These are phyloP conservation scores for Tuta absoluta DNA, from an alignment of 2,888 invertebrate species.

Conservation along the genomic window DNA sequence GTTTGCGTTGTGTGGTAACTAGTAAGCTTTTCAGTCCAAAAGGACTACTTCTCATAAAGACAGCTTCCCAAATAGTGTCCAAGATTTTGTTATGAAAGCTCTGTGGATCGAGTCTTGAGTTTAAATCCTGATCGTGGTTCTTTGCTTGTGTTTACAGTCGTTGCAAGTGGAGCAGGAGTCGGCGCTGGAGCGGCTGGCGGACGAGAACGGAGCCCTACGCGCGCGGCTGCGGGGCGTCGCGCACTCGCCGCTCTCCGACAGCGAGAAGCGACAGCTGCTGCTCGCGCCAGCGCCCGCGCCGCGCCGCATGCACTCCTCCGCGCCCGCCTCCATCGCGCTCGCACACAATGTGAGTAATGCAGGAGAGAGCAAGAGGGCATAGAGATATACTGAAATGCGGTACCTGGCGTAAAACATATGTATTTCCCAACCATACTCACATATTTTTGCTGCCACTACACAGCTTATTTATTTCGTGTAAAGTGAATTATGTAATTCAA, in stretches of 20 bases:
- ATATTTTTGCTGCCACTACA: conserved; percentile 74
- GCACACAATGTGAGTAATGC: conserved; percentile 61
- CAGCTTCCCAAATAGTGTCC: no score
- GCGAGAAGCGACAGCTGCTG: conserved; percentile 90
- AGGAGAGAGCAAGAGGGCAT: not conserved
- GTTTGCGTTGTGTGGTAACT: no score
- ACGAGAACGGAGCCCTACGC: conserved; percentile 89
- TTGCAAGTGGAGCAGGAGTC: conserved; percentile 82
- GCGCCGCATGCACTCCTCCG: conserved; percentile 87
- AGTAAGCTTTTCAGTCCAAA: no score
- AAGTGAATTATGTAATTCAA: no score
- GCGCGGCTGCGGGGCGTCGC: conserved; percentile 87
- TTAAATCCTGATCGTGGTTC: not conserved
- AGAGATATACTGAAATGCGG: no score
- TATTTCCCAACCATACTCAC: no score
- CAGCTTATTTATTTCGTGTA: no score
- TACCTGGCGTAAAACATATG: no score
- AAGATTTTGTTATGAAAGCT: not conserved
- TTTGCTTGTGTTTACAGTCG: conserved; percentile 49
- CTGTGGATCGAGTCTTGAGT: not conserved
- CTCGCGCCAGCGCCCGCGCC: conserved; percentile 83
- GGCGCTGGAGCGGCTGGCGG: conserved; percentile 85
- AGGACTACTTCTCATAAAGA: no score
- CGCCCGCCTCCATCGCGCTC: conserved; percentile 89
- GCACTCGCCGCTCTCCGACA: conserved; percentile 90